These are phyloP conservation scores for Synergus japonicus DNA, from an alignment of 2,888 invertebrate species.

Conservation along the genomic window DNA sequence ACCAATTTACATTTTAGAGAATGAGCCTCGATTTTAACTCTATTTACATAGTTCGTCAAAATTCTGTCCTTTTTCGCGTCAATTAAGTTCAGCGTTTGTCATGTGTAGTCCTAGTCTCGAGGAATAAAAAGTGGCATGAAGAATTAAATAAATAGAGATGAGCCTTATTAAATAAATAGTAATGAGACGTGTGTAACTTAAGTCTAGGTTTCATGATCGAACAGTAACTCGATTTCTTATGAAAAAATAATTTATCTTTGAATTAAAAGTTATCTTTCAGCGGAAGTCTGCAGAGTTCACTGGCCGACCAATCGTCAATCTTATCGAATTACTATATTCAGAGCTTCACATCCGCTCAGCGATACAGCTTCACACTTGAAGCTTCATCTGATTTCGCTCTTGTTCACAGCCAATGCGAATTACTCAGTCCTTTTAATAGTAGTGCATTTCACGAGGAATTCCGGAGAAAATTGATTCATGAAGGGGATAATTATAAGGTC, in stretches of 20 bases:
- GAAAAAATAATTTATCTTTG: background rate
- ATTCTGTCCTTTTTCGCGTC: background rate
- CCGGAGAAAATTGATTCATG: constrained; percentile 10
- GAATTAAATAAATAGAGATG: constrained; percentile 34
- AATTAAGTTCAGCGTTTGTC: background rate
- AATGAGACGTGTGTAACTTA: constrained; percentile 12
- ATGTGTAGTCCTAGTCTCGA: background rate
- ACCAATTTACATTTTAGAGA: background rate
- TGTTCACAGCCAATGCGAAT: constrained; percentile 12
- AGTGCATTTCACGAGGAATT: constrained; percentile 10
- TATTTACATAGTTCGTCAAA: constrained; percentile 4
- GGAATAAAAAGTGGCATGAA: constrained; percentile 3
- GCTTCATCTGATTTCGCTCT: constrained; percentile 9
- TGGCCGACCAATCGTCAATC: constrained; percentile 54
- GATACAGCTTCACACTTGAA: background rate
- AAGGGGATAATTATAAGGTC: constrained; percentile 7
- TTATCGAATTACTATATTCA: constrained; percentile 41
- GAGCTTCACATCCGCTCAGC: background rate
- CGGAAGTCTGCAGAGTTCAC: constrained; percentile 2
- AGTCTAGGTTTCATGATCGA: constrained; percentile 36
- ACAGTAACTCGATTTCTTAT: background rate
- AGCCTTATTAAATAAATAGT: constrained; percentile 36
- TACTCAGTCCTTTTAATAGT: constrained; percentile 10
- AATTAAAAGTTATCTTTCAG: background rate
- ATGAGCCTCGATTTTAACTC: background rate